These are phyloP conservation scores for Rhabdomys pumilio DNA, from an alignment of 2,797 vertebrate genomes.

Conservation along the genomic window DNA sequence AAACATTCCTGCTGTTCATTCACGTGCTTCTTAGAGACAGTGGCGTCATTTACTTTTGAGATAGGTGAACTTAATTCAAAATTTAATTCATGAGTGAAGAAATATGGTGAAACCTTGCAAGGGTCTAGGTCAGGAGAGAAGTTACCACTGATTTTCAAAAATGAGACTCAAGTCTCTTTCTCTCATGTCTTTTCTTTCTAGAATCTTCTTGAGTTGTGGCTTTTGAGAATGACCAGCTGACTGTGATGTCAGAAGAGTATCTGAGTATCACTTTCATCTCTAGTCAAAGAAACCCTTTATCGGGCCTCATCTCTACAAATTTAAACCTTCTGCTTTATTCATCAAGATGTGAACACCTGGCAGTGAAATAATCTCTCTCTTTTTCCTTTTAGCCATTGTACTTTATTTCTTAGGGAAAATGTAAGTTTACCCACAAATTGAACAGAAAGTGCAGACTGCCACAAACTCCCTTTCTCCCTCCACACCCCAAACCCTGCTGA, in stretches of 20 bases:
- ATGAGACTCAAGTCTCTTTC: neutral
- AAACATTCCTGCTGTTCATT: slow-evolving; percentile 33
- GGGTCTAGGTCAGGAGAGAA: neutral
- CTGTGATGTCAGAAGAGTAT: slow-evolving; percentile 41
- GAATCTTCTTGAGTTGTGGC: slow-evolving; percentile 6
- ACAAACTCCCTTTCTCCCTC: neutral
- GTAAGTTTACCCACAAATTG: slow-evolving; percentile 14
- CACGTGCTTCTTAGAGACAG: neutral
- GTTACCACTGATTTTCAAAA: slow-evolving; percentile 44
- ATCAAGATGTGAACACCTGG: slow-evolving; percentile 19
- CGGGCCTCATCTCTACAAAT: slow-evolving; percentile 14
- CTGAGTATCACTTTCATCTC: slow-evolving; percentile 3
- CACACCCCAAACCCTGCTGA: neutral
- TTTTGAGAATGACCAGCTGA: slow-evolving; percentile 59
- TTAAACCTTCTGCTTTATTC: slow-evolving; percentile 12
- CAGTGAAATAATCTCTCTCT: neutral
- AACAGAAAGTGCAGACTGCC: neutral
- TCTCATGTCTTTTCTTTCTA: slow-evolving; percentile 38
- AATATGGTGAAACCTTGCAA: slow-evolving; percentile 31
- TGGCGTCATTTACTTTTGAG: neutral
- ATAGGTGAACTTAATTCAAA: neutral
- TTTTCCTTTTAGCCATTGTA: slow-evolving; percentile 22
- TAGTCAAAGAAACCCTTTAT: slow-evolving; percentile 40
- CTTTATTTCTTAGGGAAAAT: slow-evolving; percentile 32
- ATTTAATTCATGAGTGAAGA: slow-evolving; percentile 31